Evolutionary conservation across 1,140 invertebrate genomes (phyloP).

Genomic region (Meteorus sp.): DNA sequence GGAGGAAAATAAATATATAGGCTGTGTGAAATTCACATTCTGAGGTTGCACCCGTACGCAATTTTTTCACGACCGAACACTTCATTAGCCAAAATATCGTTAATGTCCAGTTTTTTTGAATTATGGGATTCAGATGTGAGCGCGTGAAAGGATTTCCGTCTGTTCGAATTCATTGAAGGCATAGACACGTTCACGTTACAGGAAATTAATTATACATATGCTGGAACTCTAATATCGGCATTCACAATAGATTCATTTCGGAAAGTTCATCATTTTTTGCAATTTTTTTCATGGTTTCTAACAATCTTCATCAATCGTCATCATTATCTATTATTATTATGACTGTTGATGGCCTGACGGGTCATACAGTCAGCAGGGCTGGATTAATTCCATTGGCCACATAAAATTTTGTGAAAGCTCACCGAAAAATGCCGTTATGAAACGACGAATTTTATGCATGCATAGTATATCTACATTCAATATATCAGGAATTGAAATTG

Average conservation of each 20-base stretch:
- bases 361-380: not conserved
- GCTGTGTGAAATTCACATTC: slow-evolving; percentile 38
- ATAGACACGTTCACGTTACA: no score
- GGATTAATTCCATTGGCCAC: not conserved
- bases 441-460: not conserved
- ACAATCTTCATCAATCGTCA: not conserved
- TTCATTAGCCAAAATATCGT: not conserved
- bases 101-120: not conserved
- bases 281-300: not conserved
- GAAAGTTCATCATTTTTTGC: not conserved
- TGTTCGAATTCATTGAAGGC: no score
- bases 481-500: no score
- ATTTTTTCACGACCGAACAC: not conserved
- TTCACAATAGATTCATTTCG: not conserved
- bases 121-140: no score
- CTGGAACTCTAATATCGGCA: no score
- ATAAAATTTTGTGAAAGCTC: not conserved
- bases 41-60: not conserved
- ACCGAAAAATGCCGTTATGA: not conserved
- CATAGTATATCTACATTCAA: no score
- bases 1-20: slow-evolving; percentile 34
- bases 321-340: slow-evolving; percentile 7
- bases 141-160: no score
- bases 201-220: no score
- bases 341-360: not conserved